Evolutionary conservation across 2,888 invertebrate genomes (phyloP).

Genomic region (Diarsia rubi): DNA sequence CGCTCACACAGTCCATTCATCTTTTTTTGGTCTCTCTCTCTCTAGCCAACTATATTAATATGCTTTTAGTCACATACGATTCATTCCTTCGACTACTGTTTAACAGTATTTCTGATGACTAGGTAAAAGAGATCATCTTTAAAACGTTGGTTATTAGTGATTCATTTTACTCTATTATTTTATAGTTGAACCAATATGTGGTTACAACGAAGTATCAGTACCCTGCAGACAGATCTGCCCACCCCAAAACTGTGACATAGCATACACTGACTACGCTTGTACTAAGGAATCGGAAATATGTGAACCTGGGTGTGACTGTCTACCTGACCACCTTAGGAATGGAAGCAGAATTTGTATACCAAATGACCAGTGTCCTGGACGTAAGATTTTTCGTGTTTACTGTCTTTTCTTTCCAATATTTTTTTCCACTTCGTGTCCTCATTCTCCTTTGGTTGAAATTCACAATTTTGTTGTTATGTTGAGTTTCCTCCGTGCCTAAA

Average conservation of each 20-base stretch:
- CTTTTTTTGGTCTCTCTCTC: background rate
- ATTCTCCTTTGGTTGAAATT: background rate
- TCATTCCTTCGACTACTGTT: background rate
- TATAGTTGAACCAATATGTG: constrained; percentile 59
- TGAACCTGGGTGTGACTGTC: constrained; percentile 74
- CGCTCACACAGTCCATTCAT: background rate
- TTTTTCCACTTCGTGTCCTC: background rate
- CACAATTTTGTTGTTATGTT: too few relatives aligned
- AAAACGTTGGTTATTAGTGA: background rate
- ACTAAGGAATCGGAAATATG: constrained; percentile 53
- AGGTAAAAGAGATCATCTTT: background rate
- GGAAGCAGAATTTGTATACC: constrained; percentile 69
- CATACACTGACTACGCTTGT: constrained; percentile 68
- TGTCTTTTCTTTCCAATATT: background rate
- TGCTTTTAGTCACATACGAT: background rate
- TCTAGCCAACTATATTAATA: background rate
- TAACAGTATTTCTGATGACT: background rate
- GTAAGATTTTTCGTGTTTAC: constrained; percentile 54
- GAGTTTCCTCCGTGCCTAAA: too few relatives aligned
- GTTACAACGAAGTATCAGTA: constrained; percentile 69
- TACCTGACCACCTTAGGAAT: constrained; percentile 69
- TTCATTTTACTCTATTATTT: background rate
- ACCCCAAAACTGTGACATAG: constrained; percentile 72
- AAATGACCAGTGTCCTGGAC: constrained; percentile 64
- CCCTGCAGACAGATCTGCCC: constrained; percentile 72